phyloP scores from a whole-genome alignment of 2,113 vertebrate genomes.

The Lepidothrix coronata region DNA sequence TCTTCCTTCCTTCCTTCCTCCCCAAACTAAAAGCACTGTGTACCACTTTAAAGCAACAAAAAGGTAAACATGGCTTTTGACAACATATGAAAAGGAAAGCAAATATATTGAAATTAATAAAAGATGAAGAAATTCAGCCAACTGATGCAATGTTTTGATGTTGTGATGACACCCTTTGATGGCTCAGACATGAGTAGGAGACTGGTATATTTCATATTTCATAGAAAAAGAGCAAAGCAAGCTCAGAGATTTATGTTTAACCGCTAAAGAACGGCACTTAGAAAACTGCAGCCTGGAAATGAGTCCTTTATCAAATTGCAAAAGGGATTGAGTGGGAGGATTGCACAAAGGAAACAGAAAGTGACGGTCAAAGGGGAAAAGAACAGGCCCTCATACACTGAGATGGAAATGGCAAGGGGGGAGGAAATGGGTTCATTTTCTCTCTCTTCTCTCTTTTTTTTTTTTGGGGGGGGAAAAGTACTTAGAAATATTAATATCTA shows the following conservation, averaged over 20 bases:
- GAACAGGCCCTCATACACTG: neutral
- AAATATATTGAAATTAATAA: neutral
- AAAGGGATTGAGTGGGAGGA: constrained; percentile 39
- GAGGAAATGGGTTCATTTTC: neutral
- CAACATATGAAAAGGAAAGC: neutral
- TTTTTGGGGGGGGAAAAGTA: neutral
- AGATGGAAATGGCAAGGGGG: neutral
- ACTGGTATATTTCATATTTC: neutral
- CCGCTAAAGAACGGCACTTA: neutral
- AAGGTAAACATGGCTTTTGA: neutral
- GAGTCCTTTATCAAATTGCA: neutral
- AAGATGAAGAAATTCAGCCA: constrained; percentile 7
- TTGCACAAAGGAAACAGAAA: constrained; percentile 4
- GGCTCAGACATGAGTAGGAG: neutral
- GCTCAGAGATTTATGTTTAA: constrained; percentile 2
- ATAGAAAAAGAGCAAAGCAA: neutral
- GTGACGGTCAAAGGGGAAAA: neutral
- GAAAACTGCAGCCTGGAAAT: constrained; percentile 23
- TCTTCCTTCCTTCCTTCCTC: neutral
- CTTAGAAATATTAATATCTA: constrained; percentile 40
- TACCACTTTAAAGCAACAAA: neutral
- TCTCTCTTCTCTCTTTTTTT: neutral
- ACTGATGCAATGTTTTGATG: neutral
- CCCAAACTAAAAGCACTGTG: neutral
- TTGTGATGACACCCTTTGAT: neutral